A percentile compares a stretch with the other conserved stretches of the same genome.
Evolutionary conservation across 2,797 vertebrate genomes (phyloP).

Genomic region (Coccyzus lansbergi): DNA sequence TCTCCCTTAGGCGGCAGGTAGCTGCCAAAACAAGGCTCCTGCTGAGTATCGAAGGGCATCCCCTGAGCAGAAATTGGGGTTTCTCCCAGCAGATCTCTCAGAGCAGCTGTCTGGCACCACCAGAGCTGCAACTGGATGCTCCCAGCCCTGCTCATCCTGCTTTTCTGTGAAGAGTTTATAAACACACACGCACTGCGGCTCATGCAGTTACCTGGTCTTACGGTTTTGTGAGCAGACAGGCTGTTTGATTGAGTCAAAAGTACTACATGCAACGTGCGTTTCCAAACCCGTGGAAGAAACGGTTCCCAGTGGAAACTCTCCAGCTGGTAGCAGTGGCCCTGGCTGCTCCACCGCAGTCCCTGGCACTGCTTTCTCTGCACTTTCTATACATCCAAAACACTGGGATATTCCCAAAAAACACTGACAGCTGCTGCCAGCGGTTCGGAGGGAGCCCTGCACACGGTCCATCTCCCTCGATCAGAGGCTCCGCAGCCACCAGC

Average conservation of each 20-base stretch:
- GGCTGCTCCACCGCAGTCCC: background rate
- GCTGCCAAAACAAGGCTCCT: conserved; percentile 34
- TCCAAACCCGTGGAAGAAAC: background rate
- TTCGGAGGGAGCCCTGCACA: background rate
- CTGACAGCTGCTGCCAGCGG: background rate
- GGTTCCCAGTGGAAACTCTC: background rate
- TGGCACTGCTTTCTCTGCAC: background rate
- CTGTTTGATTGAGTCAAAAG: background rate
- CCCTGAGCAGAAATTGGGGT: background rate
- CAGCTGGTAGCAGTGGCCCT: background rate
- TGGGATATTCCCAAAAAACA: background rate
- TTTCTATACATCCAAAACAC: background rate
- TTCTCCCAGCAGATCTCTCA: background rate
- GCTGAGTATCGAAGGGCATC: background rate
- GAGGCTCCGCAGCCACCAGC: background rate
- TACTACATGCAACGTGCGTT: background rate
- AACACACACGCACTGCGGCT: background rate
- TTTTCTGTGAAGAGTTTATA: background rate
- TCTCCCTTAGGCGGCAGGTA: background rate
- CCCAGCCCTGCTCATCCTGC: background rate
- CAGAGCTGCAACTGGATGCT: conserved; percentile 32
- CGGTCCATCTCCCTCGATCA: rapidly evolving
- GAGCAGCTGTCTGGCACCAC: conserved; percentile 33
- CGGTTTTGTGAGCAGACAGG: background rate
- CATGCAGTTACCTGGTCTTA: background rate